phyloP scores from a whole-genome alignment of 2,113 vertebrate species.

The Oriolus oriolus region DNA sequence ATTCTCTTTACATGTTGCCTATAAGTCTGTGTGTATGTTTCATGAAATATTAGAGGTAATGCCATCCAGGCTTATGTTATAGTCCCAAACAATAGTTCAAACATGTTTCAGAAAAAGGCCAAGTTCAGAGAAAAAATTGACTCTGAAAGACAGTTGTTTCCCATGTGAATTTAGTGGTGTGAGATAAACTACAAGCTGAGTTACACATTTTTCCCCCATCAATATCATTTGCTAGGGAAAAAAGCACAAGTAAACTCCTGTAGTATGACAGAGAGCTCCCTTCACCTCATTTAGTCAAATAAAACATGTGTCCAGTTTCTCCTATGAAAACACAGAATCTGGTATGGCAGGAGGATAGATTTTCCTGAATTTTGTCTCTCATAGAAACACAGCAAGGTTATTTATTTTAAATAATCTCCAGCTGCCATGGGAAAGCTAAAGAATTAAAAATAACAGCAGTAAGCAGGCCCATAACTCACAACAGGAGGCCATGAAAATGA shows the following conservation, averaged over 20 bases:
- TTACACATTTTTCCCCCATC: rapidly evolving
- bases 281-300: neutral
- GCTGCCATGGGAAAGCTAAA: neutral
- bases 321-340: neutral
- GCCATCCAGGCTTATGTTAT: neutral
- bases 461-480: neutral
- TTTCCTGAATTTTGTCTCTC: neutral
- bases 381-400: neutral
- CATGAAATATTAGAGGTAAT: neutral
- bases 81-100: neutral
- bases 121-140: neutral
- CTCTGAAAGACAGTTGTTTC: neutral
- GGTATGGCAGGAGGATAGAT: neutral
- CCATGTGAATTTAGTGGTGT: neutral
- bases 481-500: neutral
- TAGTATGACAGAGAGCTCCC: neutral
- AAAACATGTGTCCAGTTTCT: neutral
- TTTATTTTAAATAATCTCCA: neutral
- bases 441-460: neutral
- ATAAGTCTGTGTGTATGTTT: rapidly evolving
- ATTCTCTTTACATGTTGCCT: neutral
- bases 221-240: neutral
- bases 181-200: neutral
- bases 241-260: neutral
- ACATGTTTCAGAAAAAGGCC: neutral